phyloP scores from a whole-genome alignment of 92 coral and sea anemone species.

The Parazoanthus atlanticus region DNA sequence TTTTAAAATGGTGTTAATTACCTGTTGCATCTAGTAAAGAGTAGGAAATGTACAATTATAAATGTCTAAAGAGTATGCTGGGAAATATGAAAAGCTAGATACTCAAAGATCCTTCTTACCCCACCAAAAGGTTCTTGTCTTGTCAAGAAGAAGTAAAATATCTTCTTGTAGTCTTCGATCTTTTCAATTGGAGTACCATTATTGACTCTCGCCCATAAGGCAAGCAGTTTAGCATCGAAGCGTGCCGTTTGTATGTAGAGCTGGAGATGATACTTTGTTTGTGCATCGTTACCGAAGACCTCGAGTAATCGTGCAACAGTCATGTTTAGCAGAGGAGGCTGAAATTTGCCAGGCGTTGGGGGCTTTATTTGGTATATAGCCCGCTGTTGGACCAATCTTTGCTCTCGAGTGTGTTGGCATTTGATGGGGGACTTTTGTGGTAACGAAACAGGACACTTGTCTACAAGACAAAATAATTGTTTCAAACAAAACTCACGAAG shows the following conservation, averaged over 20 bases:
- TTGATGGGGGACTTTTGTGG: constrained; percentile 4
- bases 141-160: constrained; percentile 3
- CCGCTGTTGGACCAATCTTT: not conserved
- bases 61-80: no score
- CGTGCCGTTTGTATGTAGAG: not conserved
- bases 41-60: no score
- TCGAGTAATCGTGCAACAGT: not conserved
- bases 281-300: not conserved
- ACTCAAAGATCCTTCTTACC: not conserved
- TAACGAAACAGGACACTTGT: constrained; percentile 17
- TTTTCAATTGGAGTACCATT: constrained; percentile 5
- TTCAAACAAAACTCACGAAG: not conserved
- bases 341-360: not conserved
- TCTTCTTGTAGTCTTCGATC: constrained; percentile 27
- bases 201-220: not conserved
- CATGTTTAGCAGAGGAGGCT: constrained; percentile 23
- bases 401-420: constrained; percentile 3
- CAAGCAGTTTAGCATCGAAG: not conserved
- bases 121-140: constrained; percentile 40
- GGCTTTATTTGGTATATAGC: constrained; percentile 22
- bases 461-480: not conserved
- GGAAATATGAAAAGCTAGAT: not conserved
- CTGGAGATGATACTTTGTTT: not conserved
- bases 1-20: no score
- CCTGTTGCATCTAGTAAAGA: no score